Conservation (phyloP, 2,888 invertebrate genomes). For the Xanthostigma xanthostigma region DNA sequence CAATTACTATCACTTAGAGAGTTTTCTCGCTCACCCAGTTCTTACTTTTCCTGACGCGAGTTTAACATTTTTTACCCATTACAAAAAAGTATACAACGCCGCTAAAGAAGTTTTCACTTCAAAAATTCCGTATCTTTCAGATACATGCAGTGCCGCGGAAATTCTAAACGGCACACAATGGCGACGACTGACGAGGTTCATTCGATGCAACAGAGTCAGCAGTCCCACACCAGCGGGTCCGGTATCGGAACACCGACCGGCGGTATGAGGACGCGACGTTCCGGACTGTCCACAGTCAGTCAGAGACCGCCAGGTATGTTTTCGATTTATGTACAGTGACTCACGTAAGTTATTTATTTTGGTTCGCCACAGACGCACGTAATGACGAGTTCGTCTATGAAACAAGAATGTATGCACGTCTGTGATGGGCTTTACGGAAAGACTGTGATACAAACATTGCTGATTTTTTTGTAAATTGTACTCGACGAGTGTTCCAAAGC, state of each 20-base stretch:
- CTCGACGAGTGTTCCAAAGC: no score
- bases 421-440: no score
- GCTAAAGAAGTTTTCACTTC: no score
- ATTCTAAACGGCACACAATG: conserved; percentile 63
- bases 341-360: no score
- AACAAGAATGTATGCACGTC: no score
- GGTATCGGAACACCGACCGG: conserved; percentile 34
- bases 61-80: not conserved
- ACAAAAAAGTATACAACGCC: no score
- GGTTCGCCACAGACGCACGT: no score
- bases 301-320: conserved; percentile 70
- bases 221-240: conserved; percentile 20
- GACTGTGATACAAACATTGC: no score
- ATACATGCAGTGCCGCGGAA: conserved; percentile 63
- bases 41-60: not conserved
- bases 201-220: conserved; percentile 20
- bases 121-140: conserved; percentile 27
- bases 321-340: conserved; percentile 11
- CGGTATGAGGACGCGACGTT: conserved; percentile 56
- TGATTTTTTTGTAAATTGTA: no score
- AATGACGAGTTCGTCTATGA: no score
- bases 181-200: conserved; percentile 58
- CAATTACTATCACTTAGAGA: no score
- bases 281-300: conserved; percentile 73
- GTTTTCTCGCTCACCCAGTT: no score